phyloP scores from a whole-genome alignment of 2,797 vertebrate species.

The Linurgus olivaceus region DNA sequence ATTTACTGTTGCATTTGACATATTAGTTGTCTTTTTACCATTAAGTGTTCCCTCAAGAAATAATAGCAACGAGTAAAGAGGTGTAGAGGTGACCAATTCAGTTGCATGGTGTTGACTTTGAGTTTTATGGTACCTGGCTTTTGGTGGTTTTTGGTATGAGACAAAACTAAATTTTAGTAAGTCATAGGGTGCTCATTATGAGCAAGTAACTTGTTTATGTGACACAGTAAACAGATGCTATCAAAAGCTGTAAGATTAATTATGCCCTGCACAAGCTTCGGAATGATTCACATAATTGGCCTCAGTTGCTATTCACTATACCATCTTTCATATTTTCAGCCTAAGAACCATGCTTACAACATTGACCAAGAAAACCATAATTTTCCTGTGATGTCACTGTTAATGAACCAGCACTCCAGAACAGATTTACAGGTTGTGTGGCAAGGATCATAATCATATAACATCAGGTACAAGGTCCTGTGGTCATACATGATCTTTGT shows the following conservation, averaged over 20 bases:
- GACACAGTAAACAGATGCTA: neutral
- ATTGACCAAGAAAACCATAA: neutral
- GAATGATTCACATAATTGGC: neutral
- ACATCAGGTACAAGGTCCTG: neutral
- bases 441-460: neutral
- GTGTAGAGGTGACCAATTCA: neutral
- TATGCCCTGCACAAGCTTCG: neutral
- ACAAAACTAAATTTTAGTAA: constrained; percentile 7
- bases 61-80: constrained; percentile 21
- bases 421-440: neutral
- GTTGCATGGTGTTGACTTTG: neutral
- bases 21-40: constrained; percentile 50
- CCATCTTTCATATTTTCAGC: neutral
- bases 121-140: neutral
- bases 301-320: neutral
- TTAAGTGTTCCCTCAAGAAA: constrained; percentile 35
- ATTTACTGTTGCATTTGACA: constrained; percentile 44
- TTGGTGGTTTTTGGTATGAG: neutral
- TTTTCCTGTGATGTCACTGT: neutral
- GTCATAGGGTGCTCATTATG: neutral
- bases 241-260: neutral
- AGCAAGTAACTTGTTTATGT: neutral
- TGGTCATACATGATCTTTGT: neutral
- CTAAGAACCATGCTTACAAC: neutral
- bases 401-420: neutral